Base-by-base conservation (phyloP, 2,113 vertebrate genomes). In the Dipodomys ordii region DNA sequence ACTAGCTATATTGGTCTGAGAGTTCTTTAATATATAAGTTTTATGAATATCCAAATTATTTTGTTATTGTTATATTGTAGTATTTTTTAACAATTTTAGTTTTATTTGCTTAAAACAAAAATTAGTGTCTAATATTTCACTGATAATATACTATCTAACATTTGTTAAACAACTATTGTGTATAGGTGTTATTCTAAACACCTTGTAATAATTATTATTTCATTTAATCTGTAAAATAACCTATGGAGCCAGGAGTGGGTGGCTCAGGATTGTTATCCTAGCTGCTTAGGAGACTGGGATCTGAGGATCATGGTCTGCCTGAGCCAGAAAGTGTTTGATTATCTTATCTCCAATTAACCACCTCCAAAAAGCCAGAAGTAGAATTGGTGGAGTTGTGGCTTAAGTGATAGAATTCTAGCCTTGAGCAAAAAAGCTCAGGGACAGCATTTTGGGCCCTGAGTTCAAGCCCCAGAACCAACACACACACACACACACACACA, bases 41-140 rank as follows among this genome's bases (percentile, higher is more conserved):
- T 87, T 32, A 0, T 80, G 27, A 80, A 7, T 32, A 8, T n/a
- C 57, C 0, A 80, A 64, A 68, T 92, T 71, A 39, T 76, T 71
- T 83, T 30, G 82, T 92, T 90, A 71, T n/a, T 88, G 86, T 82
- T 46, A 68, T 81, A 80, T 78, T 64, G 23, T 67, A 71, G 57
- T 19, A 46, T 13, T 60, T 85, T 80, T 49, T 39, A 46, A 57
- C 19, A 15, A 57, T 3, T 78, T 89, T 86, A 10, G 12, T 87
- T 73, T 94, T 39, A 90, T 19, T 87, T 91, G 53, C n/a, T 92
- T 90, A 87, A 73, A 73, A 13, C 32, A 39, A 79, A 92, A 13
- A 92, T 57, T 73, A 32, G 15, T 46, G 18, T 80, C 57, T 15
- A 60, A 46, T 86, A 53, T 12, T 0, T 20, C 18, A 22, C 44